A percentile compares a stretch with the other conserved stretches of the same genome.
These are phyloP conservation scores for Cephalotes varians DNA, from an alignment of 2,888 invertebrate species.

Conservation along the genomic window DNA sequence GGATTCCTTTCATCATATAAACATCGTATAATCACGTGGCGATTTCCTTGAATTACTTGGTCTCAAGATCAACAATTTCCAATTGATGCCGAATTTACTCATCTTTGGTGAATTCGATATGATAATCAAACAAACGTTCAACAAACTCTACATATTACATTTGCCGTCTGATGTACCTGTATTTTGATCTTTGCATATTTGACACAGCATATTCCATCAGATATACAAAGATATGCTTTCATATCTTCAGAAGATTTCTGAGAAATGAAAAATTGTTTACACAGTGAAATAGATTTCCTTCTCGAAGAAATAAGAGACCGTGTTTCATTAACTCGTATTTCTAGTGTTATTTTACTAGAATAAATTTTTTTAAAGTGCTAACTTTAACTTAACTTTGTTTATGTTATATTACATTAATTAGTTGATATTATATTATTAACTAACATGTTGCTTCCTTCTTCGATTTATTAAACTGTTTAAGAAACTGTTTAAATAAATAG, in stretches of 20 bases:
- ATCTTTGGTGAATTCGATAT: slow-evolving; percentile 20
- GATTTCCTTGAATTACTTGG: background rate
- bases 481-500: background rate
- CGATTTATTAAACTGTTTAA: background rate
- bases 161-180: background rate
- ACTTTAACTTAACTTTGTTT: background rate
- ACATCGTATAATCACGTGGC: background rate
- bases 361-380: background rate
- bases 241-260: background rate
- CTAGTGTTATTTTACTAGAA: background rate
- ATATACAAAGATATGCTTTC: background rate
- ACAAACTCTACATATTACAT: slow-evolving; percentile 34
- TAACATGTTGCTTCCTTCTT: background rate
- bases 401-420: background rate
- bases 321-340: background rate
- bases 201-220: background rate
- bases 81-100: slow-evolving; percentile 5
- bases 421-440: background rate
- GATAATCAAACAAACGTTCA: slow-evolving; percentile 40
- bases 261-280: background rate
- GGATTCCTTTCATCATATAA: slow-evolving; percentile 2
- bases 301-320: background rate
- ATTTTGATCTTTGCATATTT: background rate
- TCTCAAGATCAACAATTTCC: slow-evolving; percentile 17
- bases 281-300: background rate